Percentiles rank a stretch among this genome's conserved stretches.
phyloP scores from a whole-genome alignment of 1,140 invertebrate species.

The Drosophila melanogaster region Release_6_plus_ISO1_MT NT_033779.5:3480001-3480500 shows the following conservation, averaged over 20 bases:
- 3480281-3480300: constrained; percentile 20
- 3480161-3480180: background rate
- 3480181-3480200: constrained; percentile 47
- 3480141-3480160: constrained; percentile 9
- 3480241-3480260: constrained; percentile 29
- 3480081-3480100: constrained; percentile 1
- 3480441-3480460: no score
- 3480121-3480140: constrained; percentile 40
- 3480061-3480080: constrained; percentile 16
- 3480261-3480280: constrained; percentile 37
- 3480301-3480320: constrained; percentile 13
- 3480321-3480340: constrained; percentile 28
- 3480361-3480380: constrained; percentile 2
- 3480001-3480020: constrained; percentile 36
- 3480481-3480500: no score
- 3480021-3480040: constrained; percentile 51
- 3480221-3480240: constrained; percentile 45
- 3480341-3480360: constrained; percentile 23
- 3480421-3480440: background rate
- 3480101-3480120: constrained; percentile 15
- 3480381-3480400: constrained; percentile 1
- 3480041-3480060: constrained; percentile 32
- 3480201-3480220: constrained; percentile 42
- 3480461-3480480: no score
- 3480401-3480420: background rate